phyloP scores from a whole-genome alignment of 2,797 vertebrate genomes.

The Hirundo rustica region DNA sequence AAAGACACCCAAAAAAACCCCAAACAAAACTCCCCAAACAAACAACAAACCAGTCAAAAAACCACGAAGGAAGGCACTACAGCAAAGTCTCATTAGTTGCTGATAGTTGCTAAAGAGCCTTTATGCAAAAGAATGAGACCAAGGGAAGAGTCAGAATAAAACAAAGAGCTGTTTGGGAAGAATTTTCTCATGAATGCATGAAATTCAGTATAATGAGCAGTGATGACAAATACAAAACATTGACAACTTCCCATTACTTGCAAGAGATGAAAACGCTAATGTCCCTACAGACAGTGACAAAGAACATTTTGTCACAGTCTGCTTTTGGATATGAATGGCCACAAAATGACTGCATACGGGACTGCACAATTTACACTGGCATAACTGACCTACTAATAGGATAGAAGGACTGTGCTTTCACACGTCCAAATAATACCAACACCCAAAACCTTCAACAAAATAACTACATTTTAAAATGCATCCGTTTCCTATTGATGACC shows the following conservation, averaged over 20 bases:
- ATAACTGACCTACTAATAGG: background rate
- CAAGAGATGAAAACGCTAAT: background rate
- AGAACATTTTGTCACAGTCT: background rate
- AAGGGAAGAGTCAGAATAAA: background rate
- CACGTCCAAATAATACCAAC: background rate
- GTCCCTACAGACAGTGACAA: background rate
- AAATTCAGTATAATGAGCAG: constrained; percentile 5
- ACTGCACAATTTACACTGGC: background rate
- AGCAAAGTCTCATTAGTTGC: background rate
- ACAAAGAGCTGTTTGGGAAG: background rate
- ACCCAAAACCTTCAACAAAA: background rate
- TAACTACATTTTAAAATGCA: background rate
- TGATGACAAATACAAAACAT: background rate
- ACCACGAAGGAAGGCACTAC: background rate
- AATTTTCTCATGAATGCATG: background rate
- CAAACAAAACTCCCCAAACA: background rate
- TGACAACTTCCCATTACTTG: background rate
- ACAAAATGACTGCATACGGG: background rate
- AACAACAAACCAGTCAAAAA: background rate
- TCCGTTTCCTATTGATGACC: background rate
- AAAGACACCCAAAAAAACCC: background rate
- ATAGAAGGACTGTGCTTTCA: background rate
- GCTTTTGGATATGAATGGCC: background rate
- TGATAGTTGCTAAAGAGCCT: background rate
- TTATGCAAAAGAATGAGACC: background rate